Evolutionary conservation across 2,888 invertebrate genomes (phyloP), one percentile per base, ranked within the genome.

Genomic region (Pardosa pseudoannulata): DNA sequence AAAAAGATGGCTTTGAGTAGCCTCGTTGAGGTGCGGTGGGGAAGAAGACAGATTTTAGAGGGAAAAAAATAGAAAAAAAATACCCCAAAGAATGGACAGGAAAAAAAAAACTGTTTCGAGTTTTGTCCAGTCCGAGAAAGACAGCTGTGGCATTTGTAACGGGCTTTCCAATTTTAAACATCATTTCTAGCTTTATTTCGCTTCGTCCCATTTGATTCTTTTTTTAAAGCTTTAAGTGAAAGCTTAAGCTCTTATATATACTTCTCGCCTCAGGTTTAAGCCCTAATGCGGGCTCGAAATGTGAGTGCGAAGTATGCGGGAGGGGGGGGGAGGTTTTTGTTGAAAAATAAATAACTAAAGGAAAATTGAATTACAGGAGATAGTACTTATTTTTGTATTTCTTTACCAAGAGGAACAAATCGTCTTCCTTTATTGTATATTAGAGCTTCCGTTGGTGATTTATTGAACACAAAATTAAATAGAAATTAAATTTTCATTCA

Each of bases 91-190:
- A 72, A 64, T 28, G 65, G 73, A 46, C 32, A 19, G 64, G 64
- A 74, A 83, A 64, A 46, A 46, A 46, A 36, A 46, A 46, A 80
- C 64, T 39, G 74, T 79, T 85, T 79, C 39, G 46, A 75, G 79
- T 79, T 74, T 79, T 82, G 88, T 82, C 88, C 79, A 87, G 79
- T 87, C 50, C 80, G 56, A 31, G 46, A 74, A 71, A 65, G 72
- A 75, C 87, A 87, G 87, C 87, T 87, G 87, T 64, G 74, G 80
- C 79, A 75, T 79, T 75, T 86, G 85, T 79, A 79, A 79, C 85
- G 78, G 83, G 83, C 79, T 75, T 76, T 67, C 87, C 87, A 87
- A 87, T 87, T 87, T 87, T 87, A 87, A 87, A 87, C 87, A 87
- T 79, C 87, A 79, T 87, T 87, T 87, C 65, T 79, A 70, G 74